Evolutionary conservation across 2,888 invertebrate genomes (phyloP).

Genomic region (Drosophila monieri): DNA sequence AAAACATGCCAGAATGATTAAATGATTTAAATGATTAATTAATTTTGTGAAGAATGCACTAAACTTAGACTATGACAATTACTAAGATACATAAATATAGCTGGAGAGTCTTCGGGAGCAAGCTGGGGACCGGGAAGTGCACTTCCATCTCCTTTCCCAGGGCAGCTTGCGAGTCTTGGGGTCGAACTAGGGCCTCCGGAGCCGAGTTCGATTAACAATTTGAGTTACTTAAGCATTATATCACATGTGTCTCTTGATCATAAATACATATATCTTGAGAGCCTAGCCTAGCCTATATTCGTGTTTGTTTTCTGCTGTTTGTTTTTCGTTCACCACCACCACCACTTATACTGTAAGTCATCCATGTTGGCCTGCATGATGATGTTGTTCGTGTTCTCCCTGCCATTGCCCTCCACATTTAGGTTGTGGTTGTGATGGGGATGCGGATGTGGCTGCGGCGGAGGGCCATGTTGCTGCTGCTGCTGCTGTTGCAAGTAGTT

Average conservation of each 20-base stretch:
- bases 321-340: slow-evolving; percentile 80
- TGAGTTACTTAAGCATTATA: slow-evolving; percentile 70
- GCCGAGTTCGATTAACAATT: slow-evolving; percentile 60
- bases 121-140: slow-evolving; percentile 13
- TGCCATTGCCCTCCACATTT: slow-evolving; percentile 82
- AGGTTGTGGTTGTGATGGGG: slow-evolving; percentile 70
- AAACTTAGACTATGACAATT: slow-evolving; percentile 48
- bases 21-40: slow-evolving; percentile 20
- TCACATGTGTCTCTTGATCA: slow-evolving; percentile 58
- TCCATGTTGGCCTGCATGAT: slow-evolving; percentile 83
- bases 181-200: slow-evolving; percentile 21
- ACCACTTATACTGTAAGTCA: slow-evolving; percentile 83
- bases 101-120: slow-evolving; percentile 30
- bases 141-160: slow-evolving; percentile 17
- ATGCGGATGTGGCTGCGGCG: slow-evolving; percentile 54
- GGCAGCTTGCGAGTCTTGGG: slow-evolving; percentile 30
- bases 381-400: slow-evolving; percentile 79
- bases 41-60: slow-evolving; percentile 15
- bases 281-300: slow-evolving; percentile 56
- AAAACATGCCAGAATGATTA: slow-evolving; percentile 58
- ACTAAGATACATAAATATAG: slow-evolving; percentile 35
- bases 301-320: slow-evolving; percentile 37
- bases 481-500: slow-evolving; percentile 58
- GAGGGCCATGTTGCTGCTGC: slow-evolving; percentile 16
- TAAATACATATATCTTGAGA: slow-evolving; percentile 35